A percentile compares a stretch with the other conserved stretches of the same genome.
These are phyloP conservation scores for Bambusicola thoracicus DNA, from an alignment of 2,113 vertebrate genomes.

Conservation along the genomic window DNA sequence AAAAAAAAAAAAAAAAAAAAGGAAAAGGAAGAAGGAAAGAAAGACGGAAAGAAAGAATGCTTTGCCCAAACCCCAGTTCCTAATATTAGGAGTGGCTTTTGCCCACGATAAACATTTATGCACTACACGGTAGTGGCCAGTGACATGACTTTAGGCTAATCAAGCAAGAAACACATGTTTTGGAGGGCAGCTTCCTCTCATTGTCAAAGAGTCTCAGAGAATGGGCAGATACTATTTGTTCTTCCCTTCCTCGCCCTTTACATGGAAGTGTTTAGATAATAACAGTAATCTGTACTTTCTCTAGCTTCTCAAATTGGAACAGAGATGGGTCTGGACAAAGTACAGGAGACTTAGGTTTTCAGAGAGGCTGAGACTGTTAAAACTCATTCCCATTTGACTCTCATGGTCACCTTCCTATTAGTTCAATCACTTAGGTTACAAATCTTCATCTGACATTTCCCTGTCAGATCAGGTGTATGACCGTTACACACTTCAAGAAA, in stretches of 20 bases:
- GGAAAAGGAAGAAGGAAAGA: no score
- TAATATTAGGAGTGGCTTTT: background rate
- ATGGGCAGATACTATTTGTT: background rate
- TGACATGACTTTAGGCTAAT: background rate
- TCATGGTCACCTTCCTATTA: background rate
- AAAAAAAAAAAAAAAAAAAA: no score
- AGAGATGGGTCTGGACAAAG: background rate
- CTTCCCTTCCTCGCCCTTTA: background rate
- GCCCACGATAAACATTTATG: background rate
- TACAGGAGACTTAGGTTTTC: background rate
- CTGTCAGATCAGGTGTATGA: background rate
- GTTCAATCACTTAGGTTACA: background rate
- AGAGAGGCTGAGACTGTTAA: accelerated
- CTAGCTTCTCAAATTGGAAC: background rate
- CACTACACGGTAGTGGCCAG: background rate
- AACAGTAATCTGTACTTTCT: background rate
- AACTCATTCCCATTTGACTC: background rate
- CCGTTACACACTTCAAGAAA: background rate
- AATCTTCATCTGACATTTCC: background rate
- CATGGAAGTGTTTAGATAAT: background rate
- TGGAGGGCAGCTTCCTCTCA: background rate
- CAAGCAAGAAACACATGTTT: background rate
- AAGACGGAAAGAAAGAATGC: no score
- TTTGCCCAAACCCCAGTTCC: background rate
- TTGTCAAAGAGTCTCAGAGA: background rate